Conservation (phyloP, 2,113 vertebrate genomes). For the Anser brachyrhynchus region DNA sequence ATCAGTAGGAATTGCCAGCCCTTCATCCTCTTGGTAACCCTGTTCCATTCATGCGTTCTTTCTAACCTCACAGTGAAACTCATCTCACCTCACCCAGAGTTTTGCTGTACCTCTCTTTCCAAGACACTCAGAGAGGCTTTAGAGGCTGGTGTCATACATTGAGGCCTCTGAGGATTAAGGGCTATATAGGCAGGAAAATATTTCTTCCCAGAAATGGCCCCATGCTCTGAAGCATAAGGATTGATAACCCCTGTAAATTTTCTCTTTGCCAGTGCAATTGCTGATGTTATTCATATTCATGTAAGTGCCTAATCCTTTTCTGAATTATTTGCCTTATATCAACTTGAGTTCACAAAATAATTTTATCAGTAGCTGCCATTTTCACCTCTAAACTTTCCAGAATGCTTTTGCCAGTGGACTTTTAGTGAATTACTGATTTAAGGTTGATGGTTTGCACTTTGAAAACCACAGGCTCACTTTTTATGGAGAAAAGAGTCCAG, state of each 20-base stretch:
- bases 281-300: slow-evolving; percentile 62
- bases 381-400: slow-evolving; percentile 48
- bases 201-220: slow-evolving; percentile 49
- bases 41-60: neutral
- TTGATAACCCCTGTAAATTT: slow-evolving; percentile 63
- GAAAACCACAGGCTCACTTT: slow-evolving; percentile 3
- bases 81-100: neutral
- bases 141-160: neutral
- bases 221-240: slow-evolving; percentile 25
- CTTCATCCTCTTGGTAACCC: neutral
- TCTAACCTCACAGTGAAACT: neutral
- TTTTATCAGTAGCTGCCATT: slow-evolving; percentile 27
- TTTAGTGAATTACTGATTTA: slow-evolving; percentile 30
- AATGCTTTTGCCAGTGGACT: neutral
- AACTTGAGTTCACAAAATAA: slow-evolving; percentile 47
- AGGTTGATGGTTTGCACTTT: neutral
- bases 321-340: slow-evolving; percentile 58
- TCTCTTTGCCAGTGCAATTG: neutral
- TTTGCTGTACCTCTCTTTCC: neutral
- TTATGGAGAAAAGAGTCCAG: neutral
- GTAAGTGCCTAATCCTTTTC: slow-evolving; percentile 47
- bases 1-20: neutral
- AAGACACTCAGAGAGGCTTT: neutral
- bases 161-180: slow-evolving; percentile 10
- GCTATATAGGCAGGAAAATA: slow-evolving; percentile 37